Evolutionary conservation across 2,113 vertebrate species (phyloP), one percentile per base, ranked within the genome.

Genomic region (Acinonyx jubatus): DNA sequence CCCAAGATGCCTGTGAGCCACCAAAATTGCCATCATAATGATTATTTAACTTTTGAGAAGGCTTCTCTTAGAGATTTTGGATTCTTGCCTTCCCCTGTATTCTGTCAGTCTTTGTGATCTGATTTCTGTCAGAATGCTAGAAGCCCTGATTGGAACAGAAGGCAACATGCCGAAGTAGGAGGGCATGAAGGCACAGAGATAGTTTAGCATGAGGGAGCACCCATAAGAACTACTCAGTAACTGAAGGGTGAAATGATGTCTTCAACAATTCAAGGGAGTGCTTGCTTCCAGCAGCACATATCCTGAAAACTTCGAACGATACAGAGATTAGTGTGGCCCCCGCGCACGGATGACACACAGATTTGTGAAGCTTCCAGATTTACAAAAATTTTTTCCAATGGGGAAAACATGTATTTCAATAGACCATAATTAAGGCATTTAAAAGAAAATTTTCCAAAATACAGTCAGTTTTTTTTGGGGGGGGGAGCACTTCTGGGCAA

Each of bases 11-110:
- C 57, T 63, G 12, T 57, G 50, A 89, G 69, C 61, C 81, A 61
- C 86, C 31, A 25, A 68, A 83, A 91, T 89, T 74, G 83, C 45
- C 74, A 41, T 91, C 23, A 19, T 36, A 69, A 57, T 94, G 31
- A 91, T 87, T 63, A 69, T 36, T 96, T 93, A 45, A 48, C 83
- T 86, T 92, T 76, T n/a, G 21, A 66, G 61, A 85, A 69, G 21
- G 48, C 2, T 9, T 73, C 18, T 61, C 36, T 90, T 50, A 73
- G 33, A 85, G 61, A 33, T 27, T 79, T 29, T 81, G 27, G 55
- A 33, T 87, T 83, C 38, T 61, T 68, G n/a, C 3, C 23, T 92
- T 90, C 23, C 36, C n/a, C 23, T 25, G 13, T 41, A 68, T 81
- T 74, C 84, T 92, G 16, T 63, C 36, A 15, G 12, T 68, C 52